These are phyloP conservation scores for Bimastos eiseni DNA, from an alignment of 2,888 invertebrate species.

Conservation along the genomic window DNA sequence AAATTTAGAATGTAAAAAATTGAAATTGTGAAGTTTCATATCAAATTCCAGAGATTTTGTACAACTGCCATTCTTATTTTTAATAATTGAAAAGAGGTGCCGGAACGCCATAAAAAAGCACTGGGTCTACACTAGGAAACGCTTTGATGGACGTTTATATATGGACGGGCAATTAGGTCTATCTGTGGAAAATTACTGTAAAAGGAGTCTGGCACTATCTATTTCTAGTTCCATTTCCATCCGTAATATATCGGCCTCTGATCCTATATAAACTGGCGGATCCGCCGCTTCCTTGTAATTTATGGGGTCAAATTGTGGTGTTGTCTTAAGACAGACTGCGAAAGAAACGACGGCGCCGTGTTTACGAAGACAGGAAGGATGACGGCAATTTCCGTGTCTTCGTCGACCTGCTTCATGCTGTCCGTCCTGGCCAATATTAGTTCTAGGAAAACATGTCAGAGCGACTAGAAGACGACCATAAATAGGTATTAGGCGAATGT, in stretches of 20 bases:
- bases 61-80: too few relatives aligned
- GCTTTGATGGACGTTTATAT: too few relatives aligned
- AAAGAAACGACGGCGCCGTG: background rate
- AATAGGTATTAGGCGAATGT: constrained; percentile 13
- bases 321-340: background rate
- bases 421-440: background rate
- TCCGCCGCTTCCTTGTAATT: background rate
- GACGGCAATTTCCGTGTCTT: background rate
- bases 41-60: too few relatives aligned
- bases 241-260: background rate
- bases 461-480: background rate
- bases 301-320: constrained; percentile 13
- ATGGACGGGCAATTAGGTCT: too few relatives aligned
- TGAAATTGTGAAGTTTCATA: too few relatives aligned
- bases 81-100: too few relatives aligned
- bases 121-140: too few relatives aligned
- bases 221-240: background rate
- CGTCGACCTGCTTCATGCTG: background rate
- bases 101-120: too few relatives aligned
- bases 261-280: background rate
- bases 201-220: too few relatives aligned
- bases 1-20: too few relatives aligned
- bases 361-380: background rate
- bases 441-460: constrained; percentile 7
- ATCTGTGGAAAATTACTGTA: too few relatives aligned